phyloP scores from a whole-genome alignment of 2,888 invertebrate species.

The Auanema freiburgensis region DNA sequence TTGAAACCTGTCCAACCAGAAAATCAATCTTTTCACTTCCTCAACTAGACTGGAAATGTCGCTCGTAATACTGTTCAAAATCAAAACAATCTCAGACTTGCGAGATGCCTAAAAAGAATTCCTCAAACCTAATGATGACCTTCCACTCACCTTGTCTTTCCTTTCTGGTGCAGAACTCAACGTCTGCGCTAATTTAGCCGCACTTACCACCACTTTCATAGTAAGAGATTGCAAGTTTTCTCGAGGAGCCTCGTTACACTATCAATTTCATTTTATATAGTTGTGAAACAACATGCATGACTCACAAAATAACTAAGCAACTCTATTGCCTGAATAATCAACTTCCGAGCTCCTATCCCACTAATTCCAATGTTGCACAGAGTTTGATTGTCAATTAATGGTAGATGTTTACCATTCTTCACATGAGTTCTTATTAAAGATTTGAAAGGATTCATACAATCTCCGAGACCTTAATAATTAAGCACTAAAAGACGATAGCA shows the following conservation, averaged over 20 bases:
- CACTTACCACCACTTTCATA: conserved; percentile 76
- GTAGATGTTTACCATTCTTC: conserved; percentile 75
- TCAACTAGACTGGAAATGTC: conserved; percentile 79
- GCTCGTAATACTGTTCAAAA: conserved; percentile 41
- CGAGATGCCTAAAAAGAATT: conserved; percentile 19
- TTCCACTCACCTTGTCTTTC: conserved; percentile 23
- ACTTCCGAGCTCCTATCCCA: conserved; percentile 88
- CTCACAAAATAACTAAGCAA: conserved; percentile 78
- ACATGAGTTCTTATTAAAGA: conserved; percentile 36
- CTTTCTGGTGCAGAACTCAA: conserved; percentile 28
- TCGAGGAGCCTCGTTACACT: conserved; percentile 87
- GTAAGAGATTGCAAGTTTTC: conserved; percentile 90
- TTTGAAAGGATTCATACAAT: conserved; percentile 40
- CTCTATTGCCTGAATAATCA: conserved; percentile 87
- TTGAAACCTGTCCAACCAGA: conserved; percentile 80
- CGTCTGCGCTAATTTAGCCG: conserved; percentile 65
- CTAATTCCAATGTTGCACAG: conserved; percentile 82
- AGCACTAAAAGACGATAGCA: background rate
- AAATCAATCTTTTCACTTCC: conserved; percentile 82
- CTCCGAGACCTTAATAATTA: conserved; percentile 32
- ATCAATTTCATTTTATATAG: conserved; percentile 55
- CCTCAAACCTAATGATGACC: background rate
- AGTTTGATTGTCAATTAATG: conserved; percentile 84
- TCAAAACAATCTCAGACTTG: conserved; percentile 33
- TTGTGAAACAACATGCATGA: conserved; percentile 1